These are phyloP conservation scores for Lithophane leautieri DNA, from an alignment of 2,888 invertebrate genomes.

Conservation along the genomic window DNA sequence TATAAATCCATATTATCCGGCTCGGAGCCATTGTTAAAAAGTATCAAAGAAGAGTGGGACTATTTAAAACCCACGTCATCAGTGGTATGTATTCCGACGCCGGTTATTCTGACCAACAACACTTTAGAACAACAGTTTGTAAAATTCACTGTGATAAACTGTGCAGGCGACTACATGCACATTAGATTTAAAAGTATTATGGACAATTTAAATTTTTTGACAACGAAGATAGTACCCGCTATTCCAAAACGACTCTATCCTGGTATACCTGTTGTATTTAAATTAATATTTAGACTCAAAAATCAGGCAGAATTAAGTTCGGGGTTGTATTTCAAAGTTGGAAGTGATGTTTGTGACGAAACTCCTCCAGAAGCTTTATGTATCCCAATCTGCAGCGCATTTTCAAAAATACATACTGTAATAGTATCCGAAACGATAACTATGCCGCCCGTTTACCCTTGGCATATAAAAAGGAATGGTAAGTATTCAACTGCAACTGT, in stretches of 20 bases:
- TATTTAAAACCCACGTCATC: slow-evolving; percentile 64
- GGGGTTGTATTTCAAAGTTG: slow-evolving; percentile 77
- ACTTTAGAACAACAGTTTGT: slow-evolving; percentile 72
- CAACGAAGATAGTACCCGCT: slow-evolving; percentile 72
- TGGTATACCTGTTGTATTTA: slow-evolving; percentile 76
- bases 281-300: slow-evolving; percentile 75
- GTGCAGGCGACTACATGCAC: slow-evolving; percentile 71
- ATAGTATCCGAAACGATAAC: slow-evolving; percentile 72
- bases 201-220: slow-evolving; percentile 72
- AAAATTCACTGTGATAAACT: slow-evolving; percentile 78
- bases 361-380: slow-evolving; percentile 71
- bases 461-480: slow-evolving; percentile 76
- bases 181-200: slow-evolving; percentile 76
- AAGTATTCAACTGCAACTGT: slow-evolving; percentile 74
- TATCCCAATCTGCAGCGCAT: slow-evolving; percentile 75
- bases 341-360: slow-evolving; percentile 67
- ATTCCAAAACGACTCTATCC: slow-evolving; percentile 77
- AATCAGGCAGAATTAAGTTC: slow-evolving; percentile 71
- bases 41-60: slow-evolving; percentile 65
- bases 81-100: slow-evolving; percentile 72
- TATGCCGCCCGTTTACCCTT: slow-evolving; percentile 78
- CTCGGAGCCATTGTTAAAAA: slow-evolving; percentile 39
- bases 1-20: slow-evolving; percentile 43
- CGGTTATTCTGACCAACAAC: slow-evolving; percentile 70
- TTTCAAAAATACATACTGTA: slow-evolving; percentile 64